Percentiles rank a stretch among this genome's conserved stretches.
phyloP scores from a whole-genome alignment of 2,888 invertebrate genomes.

The Cephus pulcher region DNA sequence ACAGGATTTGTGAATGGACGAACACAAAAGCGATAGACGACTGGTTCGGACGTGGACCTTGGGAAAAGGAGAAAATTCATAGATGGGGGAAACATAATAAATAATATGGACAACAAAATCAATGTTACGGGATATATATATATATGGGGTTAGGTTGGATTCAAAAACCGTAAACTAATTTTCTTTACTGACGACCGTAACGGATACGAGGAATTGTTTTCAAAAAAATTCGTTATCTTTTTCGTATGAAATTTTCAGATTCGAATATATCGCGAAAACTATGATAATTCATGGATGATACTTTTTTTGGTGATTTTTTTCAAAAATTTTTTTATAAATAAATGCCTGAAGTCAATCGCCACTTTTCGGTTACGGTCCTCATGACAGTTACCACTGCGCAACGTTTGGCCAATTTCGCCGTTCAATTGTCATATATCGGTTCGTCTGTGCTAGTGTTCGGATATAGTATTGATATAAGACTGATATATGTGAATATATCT shows the following conservation, averaged over 20 bases:
- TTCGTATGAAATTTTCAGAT: background rate
- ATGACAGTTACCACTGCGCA: slow-evolving; percentile 60
- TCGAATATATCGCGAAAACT: background rate
- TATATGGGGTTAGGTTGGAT: background rate
- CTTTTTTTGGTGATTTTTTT: background rate
- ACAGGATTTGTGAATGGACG: slow-evolving; percentile 53
- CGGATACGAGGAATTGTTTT: too few relatives aligned
- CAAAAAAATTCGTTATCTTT: too few relatives aligned
- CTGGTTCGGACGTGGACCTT: background rate
- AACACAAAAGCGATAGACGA: slow-evolving; percentile 64
- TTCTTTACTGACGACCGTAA: too few relatives aligned
- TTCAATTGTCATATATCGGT: slow-evolving; percentile 27
- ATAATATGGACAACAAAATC: background rate
- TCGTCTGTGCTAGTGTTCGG: slow-evolving; percentile 33
- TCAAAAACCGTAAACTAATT: too few relatives aligned
- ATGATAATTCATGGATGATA: background rate
- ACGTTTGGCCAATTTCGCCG: slow-evolving; percentile 59
- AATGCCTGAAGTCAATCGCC: background rate
- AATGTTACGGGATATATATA: slow-evolving; percentile 1
- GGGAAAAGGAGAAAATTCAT: background rate
- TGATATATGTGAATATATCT: slow-evolving; percentile 16
- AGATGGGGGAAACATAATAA: background rate
- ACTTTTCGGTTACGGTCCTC: slow-evolving; percentile 27
- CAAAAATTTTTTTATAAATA: background rate
- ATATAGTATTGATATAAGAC: slow-evolving; percentile 26